A percentile compares a stretch with the other conserved stretches of the same genome.
Evolutionary conservation across 2,797 vertebrate genomes (phyloP).

Genomic region (Lithobates pipiens): DNA sequence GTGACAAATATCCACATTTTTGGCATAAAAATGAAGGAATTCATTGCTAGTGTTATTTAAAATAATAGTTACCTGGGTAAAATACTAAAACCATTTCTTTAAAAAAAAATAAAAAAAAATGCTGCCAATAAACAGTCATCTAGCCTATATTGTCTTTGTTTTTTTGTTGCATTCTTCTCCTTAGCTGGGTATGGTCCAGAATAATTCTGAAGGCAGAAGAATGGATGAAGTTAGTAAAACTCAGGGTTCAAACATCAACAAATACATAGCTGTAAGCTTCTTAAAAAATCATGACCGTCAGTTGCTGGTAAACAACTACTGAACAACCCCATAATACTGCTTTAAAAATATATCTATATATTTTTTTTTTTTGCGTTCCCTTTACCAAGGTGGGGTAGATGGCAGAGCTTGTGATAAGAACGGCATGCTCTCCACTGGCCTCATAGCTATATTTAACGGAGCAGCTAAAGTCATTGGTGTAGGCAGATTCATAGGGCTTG

Average conservation of each 20-base stretch:
- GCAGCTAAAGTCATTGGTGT: conserved; percentile 88
- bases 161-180: not conserved
- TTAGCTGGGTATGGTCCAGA: conserved; percentile 10
- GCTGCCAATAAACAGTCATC: conserved; percentile 36
- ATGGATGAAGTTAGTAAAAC: conserved; percentile 23
- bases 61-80: conserved; percentile 13
- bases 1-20: conserved; percentile 18
- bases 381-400: conserved; percentile 95
- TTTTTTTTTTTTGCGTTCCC: conserved; percentile 53
- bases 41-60: conserved; percentile 76
- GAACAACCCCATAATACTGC: conserved; percentile 77
- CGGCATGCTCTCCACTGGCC: conserved; percentile 87
- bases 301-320: conserved; percentile 80
- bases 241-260: not conserved
- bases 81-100: conserved; percentile 21
- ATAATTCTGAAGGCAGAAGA: conserved; percentile 37
- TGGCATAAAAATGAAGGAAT: conserved; percentile 60
- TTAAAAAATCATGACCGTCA: conserved; percentile 61
- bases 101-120: not conserved
- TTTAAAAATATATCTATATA: conserved; percentile 59
- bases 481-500: conserved; percentile 90
- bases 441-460: conserved; percentile 92
- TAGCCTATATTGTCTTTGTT: conserved; percentile 35
- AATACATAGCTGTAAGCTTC: conserved; percentile 3
- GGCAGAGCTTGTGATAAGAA: conserved; percentile 97